phyloP scores from a whole-genome alignment of 2,113 vertebrate genomes.

The Romanogobio albipinnatus region DNA sequence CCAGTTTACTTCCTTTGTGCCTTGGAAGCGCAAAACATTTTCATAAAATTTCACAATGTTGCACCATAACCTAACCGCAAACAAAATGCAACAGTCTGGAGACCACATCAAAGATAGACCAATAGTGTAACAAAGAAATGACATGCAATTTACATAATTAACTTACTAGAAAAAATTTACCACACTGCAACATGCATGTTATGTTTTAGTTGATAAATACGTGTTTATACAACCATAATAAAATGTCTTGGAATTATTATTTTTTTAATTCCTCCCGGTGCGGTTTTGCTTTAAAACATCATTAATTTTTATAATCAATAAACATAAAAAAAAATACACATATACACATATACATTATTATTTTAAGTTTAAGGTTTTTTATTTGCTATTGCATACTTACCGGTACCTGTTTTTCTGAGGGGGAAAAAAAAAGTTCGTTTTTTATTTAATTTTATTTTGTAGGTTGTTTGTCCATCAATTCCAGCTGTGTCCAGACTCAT shows the following conservation, averaged over 20 bases:
- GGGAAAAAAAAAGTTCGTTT: background rate
- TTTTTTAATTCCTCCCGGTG: background rate
- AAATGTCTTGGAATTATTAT: background rate
- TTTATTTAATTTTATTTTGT: background rate
- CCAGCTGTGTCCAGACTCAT: background rate
- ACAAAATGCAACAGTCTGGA: background rate
- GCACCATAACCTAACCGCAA: background rate
- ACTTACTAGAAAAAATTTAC: background rate
- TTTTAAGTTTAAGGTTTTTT: background rate
- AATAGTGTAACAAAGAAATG: background rate
- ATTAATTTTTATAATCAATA: no score
- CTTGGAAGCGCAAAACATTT: background rate
- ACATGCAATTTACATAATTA: background rate
- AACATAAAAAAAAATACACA: no score
- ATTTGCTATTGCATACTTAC: background rate
- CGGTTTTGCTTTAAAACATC: background rate
- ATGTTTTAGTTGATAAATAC: background rate
- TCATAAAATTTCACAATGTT: background rate
- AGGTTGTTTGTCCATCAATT: background rate
- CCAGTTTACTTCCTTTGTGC: background rate
- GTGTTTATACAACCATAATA: background rate
- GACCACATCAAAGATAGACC: background rate
- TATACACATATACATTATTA: no score
- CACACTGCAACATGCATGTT: background rate
- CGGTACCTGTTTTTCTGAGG: background rate